phyloP scores from a whole-genome alignment of 2,888 invertebrate genomes.

The Mesorhabditis sp. region DNA sequence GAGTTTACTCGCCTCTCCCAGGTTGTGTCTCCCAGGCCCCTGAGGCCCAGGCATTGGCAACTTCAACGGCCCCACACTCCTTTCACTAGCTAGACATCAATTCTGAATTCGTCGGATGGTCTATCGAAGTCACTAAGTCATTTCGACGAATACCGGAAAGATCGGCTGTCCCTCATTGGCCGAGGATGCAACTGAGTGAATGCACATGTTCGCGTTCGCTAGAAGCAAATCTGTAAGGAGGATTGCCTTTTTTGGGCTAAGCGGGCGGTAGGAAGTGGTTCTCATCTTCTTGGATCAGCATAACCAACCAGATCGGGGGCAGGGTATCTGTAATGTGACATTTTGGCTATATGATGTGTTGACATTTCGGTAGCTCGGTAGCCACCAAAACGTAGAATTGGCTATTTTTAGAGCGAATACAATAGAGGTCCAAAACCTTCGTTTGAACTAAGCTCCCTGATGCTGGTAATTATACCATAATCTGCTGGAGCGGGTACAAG shows the following conservation, averaged over 20 bases:
- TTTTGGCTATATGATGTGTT: too few relatives aligned
- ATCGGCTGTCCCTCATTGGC: neutral
- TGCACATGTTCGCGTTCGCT: slow-evolving; percentile 3
- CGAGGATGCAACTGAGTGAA: slow-evolving; percentile 5
- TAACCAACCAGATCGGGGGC: neutral
- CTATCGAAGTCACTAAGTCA: neutral
- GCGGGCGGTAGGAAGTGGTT: neutral
- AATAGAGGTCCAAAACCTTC: too few relatives aligned
- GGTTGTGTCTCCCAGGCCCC: neutral
- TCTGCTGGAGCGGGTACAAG: too few relatives aligned
- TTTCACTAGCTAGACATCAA: too few relatives aligned
- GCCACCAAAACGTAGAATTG: too few relatives aligned
- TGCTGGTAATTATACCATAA: too few relatives aligned
- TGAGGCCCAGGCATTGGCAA: too few relatives aligned
- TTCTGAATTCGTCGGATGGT: neutral
- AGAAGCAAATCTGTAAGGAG: neutral
- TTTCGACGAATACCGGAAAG: neutral
- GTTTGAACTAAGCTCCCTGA: too few relatives aligned
- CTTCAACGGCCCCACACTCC: too few relatives aligned
- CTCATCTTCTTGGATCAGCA: neutral
- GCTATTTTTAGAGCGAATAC: too few relatives aligned
- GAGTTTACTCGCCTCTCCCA: slow-evolving; percentile 1
- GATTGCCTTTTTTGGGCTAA: neutral
- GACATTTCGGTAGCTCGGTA: too few relatives aligned
- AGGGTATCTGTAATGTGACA: neutral